A percentile compares a stretch with the other conserved stretches of the same genome.
Conservation (phyloP, 2,113 vertebrate genomes). For the Phalacrocorax aristotelis region DNA sequence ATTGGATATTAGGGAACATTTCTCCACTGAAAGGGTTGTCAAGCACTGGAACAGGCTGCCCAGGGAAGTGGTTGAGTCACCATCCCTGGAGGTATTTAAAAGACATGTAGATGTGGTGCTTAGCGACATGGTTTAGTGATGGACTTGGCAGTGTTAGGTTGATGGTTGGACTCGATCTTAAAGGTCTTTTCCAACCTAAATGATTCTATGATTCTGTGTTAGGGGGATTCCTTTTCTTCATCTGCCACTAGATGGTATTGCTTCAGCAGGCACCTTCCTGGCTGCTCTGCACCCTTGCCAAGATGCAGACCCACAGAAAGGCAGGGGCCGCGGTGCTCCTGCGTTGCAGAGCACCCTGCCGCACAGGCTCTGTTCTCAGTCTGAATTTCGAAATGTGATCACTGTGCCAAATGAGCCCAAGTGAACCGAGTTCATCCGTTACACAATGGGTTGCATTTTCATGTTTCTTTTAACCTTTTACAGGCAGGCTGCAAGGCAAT, state of each 20-base stretch:
- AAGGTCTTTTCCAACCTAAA: too few species aligned
- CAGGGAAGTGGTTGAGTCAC: too few species aligned
- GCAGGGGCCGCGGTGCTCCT: too few species aligned
- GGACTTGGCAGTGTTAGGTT: too few species aligned
- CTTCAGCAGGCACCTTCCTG: not conserved
- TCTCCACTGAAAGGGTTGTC: too few species aligned
- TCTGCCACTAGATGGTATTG: conserved; percentile 40
- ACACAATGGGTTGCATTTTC: not conserved
- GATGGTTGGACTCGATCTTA: too few species aligned
- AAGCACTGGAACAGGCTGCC: too few species aligned
- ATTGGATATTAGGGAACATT: too few species aligned
- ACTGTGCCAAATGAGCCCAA: not conserved
- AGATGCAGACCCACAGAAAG: not conserved
- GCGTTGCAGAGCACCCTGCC: not conserved
- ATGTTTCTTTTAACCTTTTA: not conserved
- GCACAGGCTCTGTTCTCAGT: not conserved
- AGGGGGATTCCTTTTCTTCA: not conserved
- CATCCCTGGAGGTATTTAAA: too few species aligned
- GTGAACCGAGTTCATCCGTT: not conserved
- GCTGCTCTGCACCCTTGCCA: not conserved
- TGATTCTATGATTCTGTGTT: too few species aligned
- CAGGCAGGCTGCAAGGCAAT: not conserved
- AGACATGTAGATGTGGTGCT: too few species aligned
- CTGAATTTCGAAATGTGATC: not conserved
- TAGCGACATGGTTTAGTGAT: too few species aligned